Evolutionary conservation across 2,888 invertebrate genomes (phyloP).

Genomic region (Aelia acuminata): DNA sequence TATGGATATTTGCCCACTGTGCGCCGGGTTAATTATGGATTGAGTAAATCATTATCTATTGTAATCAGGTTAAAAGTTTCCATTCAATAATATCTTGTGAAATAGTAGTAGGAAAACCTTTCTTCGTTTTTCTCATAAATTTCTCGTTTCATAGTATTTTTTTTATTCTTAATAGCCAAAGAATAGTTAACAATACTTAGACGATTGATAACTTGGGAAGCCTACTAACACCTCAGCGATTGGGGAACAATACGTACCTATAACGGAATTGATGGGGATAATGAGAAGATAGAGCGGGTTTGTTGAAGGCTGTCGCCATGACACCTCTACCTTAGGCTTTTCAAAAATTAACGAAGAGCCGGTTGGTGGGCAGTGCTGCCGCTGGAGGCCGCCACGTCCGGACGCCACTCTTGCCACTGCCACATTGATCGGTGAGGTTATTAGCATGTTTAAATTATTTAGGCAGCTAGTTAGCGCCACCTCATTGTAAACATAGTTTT

Average conservation of each 20-base stretch:
- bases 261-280: not conserved
- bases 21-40: too few relatives aligned
- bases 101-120: too few relatives aligned
- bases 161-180: too few relatives aligned
- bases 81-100: too few relatives aligned
- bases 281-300: not conserved
- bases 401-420: not conserved
- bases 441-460: not conserved
- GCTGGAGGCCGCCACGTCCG: not conserved
- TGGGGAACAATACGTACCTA: not conserved
- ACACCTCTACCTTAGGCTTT: not conserved
- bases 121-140: too few relatives aligned
- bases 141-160: too few relatives aligned
- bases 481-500: not conserved
- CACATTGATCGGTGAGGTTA: constrained; percentile 22
- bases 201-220: too few relatives aligned
- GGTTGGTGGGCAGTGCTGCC: not conserved
- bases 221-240: too few relatives aligned
- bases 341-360: not conserved
- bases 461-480: not conserved
- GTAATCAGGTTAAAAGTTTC: too few relatives aligned
- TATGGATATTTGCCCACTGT: too few relatives aligned
- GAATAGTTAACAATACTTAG: too few relatives aligned
- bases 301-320: constrained; percentile 25
- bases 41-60: too few relatives aligned